Base-by-base conservation (phyloP, 2,113 vertebrate species). In the Leucosticte australis region DNA sequence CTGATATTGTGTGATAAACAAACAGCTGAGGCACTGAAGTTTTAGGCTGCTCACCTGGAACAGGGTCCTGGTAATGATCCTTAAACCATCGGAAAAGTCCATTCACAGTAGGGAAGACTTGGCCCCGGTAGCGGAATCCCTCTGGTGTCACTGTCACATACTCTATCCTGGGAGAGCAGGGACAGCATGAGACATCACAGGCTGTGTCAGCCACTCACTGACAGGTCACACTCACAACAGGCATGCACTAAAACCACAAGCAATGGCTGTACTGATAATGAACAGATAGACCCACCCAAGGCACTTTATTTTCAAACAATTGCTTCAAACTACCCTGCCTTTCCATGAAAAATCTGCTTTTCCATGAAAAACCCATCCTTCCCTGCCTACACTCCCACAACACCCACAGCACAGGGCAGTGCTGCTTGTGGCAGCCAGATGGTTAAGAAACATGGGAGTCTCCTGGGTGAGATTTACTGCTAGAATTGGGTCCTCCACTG, bases 61-160 rank as follows among this genome's bases (percentile, higher is more conserved):
- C 99, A 56, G 99, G 99, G 92, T 99, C 99, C 68, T 99, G 99
- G 93, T 99, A 99, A 95, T 99, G 99, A 97, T 99, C 99, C 96
- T 99, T 99, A 97, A 99, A 99, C 99, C 99, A 99, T 44, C 99
- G 98, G 98, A 99, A 99, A 28, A 99, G 98, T 47, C 99, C 99
- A 4, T 99, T 99, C 80, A 99, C 99, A 1, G 99, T 98, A 31
- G 99, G 98, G 94, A 99, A 99, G 78, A 99, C 97, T 89, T 99
- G 99, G n/a, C 99, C 99, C 41, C 99, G 98, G 95, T 99, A 99
- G 68, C 99, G 98, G 98, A 99, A 99, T 69, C 99, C 99, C 95
- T 99, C 99, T 4, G 99, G 99, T 2, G 99, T 99, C 95, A 99
- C 99, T 18, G 99, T 99, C 89, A 99, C 99, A 60, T 98, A 99